Evolutionary conservation across 2,113 vertebrate species (phyloP).

Genomic region (Opisthocomus hoazin): DNA sequence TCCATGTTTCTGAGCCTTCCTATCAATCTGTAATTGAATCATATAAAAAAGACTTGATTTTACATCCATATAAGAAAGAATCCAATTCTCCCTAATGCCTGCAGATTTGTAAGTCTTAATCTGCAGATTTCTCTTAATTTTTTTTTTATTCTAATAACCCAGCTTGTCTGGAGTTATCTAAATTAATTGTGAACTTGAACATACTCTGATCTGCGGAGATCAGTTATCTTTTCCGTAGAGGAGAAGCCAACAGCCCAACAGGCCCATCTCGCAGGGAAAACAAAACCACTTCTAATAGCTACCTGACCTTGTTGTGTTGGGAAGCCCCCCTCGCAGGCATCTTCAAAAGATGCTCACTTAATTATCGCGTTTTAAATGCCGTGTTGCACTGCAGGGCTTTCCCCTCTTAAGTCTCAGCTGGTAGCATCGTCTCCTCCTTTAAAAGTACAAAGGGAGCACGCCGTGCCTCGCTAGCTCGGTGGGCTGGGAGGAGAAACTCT

Average conservation of each 20-base stretch:
- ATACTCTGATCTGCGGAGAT: slow-evolving; percentile 64
- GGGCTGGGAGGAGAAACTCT: not conserved
- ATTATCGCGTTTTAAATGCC: not conserved
- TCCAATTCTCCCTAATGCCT: slow-evolving; percentile 67
- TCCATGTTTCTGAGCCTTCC: slow-evolving; percentile 63
- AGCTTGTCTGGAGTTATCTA: slow-evolving; percentile 65
- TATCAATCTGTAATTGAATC: slow-evolving; percentile 80
- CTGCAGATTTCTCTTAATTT: slow-evolving; percentile 59
- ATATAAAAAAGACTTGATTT: slow-evolving; percentile 73
- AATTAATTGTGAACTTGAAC: slow-evolving; percentile 74
- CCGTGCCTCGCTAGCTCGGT: not conserved
- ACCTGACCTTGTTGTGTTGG: slow-evolving; percentile 33
- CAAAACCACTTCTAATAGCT: slow-evolving; percentile 52
- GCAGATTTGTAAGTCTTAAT: slow-evolving; percentile 54
- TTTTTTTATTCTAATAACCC: slow-evolving; percentile 23
- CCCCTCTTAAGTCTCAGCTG: not conserved
- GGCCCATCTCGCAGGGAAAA: slow-evolving; percentile 48
- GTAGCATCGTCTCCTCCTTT: not conserved
- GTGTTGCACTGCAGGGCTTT: not conserved
- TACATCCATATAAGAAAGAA: slow-evolving; percentile 66
- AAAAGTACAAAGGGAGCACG: not conserved
- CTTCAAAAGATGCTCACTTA: slow-evolving; percentile 28
- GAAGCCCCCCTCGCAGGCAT: not conserved
- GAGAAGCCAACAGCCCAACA: slow-evolving; percentile 23
- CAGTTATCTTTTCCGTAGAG: slow-evolving; percentile 14